phyloP scores from a whole-genome alignment of 1,140 invertebrate genomes.

The Tyrophagus putrescentiae region DNA sequence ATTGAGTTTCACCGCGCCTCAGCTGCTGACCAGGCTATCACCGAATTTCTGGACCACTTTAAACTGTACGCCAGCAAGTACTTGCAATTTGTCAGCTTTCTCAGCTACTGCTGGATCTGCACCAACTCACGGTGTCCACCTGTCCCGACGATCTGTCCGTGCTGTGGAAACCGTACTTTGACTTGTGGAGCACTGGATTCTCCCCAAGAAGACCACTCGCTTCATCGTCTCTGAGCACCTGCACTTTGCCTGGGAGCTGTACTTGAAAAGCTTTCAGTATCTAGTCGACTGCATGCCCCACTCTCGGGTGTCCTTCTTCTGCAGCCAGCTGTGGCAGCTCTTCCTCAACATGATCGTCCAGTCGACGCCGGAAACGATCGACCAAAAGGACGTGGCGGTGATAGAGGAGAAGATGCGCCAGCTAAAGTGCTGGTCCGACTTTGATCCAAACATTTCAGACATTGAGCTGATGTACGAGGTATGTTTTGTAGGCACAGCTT shows the following conservation, averaged over 20 bases:
- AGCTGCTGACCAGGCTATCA: neutral
- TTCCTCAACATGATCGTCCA: neutral
- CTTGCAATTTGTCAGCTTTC: constrained; percentile 4
- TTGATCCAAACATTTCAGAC: constrained; percentile 4
- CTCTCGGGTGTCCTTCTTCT: neutral
- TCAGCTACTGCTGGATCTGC: constrained; percentile 7
- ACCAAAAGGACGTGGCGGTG: constrained; percentile 1
- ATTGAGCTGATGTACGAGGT: constrained; percentile 16
- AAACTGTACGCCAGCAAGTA: constrained; percentile 3
- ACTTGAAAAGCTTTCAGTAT: neutral
- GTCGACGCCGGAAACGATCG: neutral
- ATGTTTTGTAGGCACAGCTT: neutral
- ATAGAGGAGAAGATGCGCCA: neutral
- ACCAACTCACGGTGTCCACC: constrained; percentile 2
- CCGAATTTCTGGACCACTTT: constrained; percentile 18
- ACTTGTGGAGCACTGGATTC: constrained; percentile 13
- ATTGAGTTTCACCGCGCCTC: neutral
- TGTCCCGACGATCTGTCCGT: neutral
- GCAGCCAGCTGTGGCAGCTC: neutral
- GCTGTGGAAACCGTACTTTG: constrained; percentile 15
- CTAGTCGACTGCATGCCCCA: constrained; percentile 13
- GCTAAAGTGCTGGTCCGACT: neutral
- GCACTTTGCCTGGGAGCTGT: constrained; percentile 17
- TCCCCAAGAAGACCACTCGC: neutral
- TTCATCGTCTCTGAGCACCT: constrained; percentile 8